These are phyloP conservation scores for Micronycteris hirsuta DNA, from an alignment of 2,113 vertebrate species.

Conservation along the genomic window DNA sequence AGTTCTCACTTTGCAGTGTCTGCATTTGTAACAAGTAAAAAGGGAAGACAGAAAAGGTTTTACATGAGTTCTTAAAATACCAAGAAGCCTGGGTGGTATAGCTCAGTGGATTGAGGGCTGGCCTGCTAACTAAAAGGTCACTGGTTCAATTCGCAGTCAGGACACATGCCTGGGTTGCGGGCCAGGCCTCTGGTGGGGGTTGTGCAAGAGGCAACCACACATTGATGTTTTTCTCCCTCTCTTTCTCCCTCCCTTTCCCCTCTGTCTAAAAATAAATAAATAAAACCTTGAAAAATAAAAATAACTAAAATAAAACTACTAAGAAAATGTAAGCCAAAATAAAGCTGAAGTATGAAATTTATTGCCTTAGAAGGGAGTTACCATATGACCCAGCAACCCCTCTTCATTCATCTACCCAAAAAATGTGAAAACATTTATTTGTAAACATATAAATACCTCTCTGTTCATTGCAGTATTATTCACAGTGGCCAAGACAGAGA, in stretches of 20 bases:
- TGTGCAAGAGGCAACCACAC: too few species aligned
- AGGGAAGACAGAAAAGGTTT: not conserved
- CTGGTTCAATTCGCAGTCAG: too few species aligned
- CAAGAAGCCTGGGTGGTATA: not conserved
- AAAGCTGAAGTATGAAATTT: not conserved
- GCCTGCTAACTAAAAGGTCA: too few species aligned
- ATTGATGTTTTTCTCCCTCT: too few species aligned
- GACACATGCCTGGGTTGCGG: too few species aligned
- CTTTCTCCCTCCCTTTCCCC: too few species aligned
- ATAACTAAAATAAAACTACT: not conserved
- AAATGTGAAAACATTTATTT: not conserved
- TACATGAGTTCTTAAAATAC: not conserved
- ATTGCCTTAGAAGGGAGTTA: not conserved
- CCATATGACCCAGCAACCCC: not conserved
- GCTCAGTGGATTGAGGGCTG: too few species aligned
- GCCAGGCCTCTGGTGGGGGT: too few species aligned
- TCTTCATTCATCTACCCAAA: not conserved
- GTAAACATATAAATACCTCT: not conserved
- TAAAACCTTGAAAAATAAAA: too few species aligned
- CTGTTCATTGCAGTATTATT: not conserved
- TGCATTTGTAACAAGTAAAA: not conserved
- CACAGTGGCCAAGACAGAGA: not conserved
- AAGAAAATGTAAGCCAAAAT: not conserved
- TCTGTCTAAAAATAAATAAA: too few species aligned
- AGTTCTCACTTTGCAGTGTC: not conserved